Conservation (phyloP, 2,888 invertebrate species). For the Thera obeliscata region DNA sequence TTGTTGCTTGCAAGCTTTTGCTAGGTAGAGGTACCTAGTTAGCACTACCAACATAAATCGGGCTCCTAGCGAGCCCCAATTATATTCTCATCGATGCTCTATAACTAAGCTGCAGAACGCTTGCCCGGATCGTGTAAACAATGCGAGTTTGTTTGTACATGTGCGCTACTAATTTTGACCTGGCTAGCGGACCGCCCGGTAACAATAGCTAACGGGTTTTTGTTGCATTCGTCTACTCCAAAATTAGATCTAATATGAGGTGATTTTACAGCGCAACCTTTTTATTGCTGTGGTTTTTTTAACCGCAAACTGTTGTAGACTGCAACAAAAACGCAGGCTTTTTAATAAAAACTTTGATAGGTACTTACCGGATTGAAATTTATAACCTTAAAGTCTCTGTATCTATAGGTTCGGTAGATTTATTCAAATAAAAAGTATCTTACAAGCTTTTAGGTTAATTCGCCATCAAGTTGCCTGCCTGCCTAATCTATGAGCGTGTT, state of each 20-base stretch:
- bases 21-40: neutral
- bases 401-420: no score
- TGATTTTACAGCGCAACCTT: slow-evolving; percentile 19
- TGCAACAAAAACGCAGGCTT: neutral
- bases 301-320: slow-evolving; percentile 13
- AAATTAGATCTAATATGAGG: slow-evolving; percentile 57
- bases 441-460: no score
- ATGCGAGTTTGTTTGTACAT: slow-evolving; percentile 79
- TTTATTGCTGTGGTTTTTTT: slow-evolving; percentile 28
- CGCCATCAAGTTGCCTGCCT: no score
- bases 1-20: slow-evolving; percentile 7
- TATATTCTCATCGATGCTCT: slow-evolving; percentile 29
- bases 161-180: slow-evolving; percentile 82
- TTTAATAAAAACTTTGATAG: no score
- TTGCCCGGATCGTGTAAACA: slow-evolving; percentile 68
- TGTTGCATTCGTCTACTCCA: slow-evolving; percentile 65
- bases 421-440: no score
- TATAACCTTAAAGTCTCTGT: no score
- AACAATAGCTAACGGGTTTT: slow-evolving; percentile 82
- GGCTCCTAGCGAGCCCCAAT: slow-evolving; percentile 42
- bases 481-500: slow-evolving; percentile 1
- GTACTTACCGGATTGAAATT: neutral
- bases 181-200: slow-evolving; percentile 67
- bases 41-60: slow-evolving; percentile 28
- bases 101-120: slow-evolving; percentile 44